Base-by-base conservation (phyloP, 2,113 vertebrate species). In the Aptenodytes forsteri region DNA sequence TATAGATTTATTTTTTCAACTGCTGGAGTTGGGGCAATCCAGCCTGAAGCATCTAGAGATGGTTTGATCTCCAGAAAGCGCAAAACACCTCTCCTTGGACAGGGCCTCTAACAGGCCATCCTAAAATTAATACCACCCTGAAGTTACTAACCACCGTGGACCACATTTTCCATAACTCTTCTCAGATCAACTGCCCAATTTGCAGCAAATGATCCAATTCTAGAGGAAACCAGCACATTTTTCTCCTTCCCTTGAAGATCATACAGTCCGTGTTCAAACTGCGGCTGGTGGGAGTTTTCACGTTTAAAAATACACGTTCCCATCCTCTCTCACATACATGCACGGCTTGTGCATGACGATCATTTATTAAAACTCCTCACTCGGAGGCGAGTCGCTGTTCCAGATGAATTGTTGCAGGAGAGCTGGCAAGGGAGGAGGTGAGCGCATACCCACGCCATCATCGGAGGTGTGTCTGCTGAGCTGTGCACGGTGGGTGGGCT, bases 231-330 rank as follows among this genome's bases (percentile, higher is more conserved):
- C 71, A 59, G 71, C 59, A 91, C n/a, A 83, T 95, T 90, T 95
- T 86, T 36, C 79, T 87, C 82, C 65, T 89, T 91, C 75, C 56
- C 93, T 76, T 13, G 11, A 80, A 88, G 90, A 96, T 96, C 87
- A 56, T 2, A 36, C 91, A 85, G 85, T 20, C 94, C 23, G 0
- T 80, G 64, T 70, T 94, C 46, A 55, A 26, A 36, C 91, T 40
- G 94, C 2, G 13, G 93, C 93, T 91, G 87, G 91, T 94, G 97
- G 95, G 96, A 97, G 94, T 95, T 91, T 91, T 91, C 3, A 5
- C 2, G 2, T 91, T 97, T 97, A 97, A 97, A 97, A 97, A 97
- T 96, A 97, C 84, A 77, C 50, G 1, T 95, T 55, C 54, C 64
- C 62, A 44, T 90, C 91, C 91, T 91, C 87, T 84, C 70, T 90